These are phyloP conservation scores for Mamestra configurata DNA, from an alignment of 1,140 invertebrate genomes.

Conservation along the genomic window DNA sequence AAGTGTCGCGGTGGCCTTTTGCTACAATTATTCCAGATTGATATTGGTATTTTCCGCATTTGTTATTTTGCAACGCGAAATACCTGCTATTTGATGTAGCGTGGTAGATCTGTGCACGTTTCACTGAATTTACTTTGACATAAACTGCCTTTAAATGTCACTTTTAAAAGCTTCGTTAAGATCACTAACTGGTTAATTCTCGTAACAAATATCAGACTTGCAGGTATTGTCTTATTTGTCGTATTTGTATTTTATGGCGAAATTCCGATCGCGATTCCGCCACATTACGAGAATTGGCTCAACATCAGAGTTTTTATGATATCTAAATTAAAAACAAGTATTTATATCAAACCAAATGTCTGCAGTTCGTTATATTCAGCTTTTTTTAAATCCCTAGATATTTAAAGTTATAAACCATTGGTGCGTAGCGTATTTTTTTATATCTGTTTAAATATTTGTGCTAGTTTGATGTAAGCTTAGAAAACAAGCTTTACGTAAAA, in stretches of 20 bases:
- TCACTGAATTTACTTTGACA: conserved; percentile 65
- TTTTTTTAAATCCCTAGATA: conserved; percentile 30
- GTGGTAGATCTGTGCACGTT: conserved; percentile 42
- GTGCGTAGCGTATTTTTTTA: conserved; percentile 20
- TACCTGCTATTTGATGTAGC: conserved; percentile 55
- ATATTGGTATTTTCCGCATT: conserved; percentile 66
- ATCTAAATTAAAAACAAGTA: conserved; percentile 57
- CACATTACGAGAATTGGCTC: conserved; percentile 60
- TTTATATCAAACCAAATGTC: conserved; percentile 52
- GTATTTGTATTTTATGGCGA: conserved; percentile 31
- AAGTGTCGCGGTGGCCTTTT: conserved; percentile 78
- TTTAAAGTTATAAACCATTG: conserved; percentile 32
- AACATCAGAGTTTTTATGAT: conserved; percentile 62
- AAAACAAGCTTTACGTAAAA: background rate
- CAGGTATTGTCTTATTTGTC: conserved; percentile 45
- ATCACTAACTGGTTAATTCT: conserved; percentile 54
- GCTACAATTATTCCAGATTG: conserved; percentile 72
- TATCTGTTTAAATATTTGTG: background rate
- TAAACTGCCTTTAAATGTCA: conserved; percentile 66
- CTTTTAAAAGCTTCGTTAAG: conserved; percentile 61
- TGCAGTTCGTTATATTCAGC: conserved; percentile 32
- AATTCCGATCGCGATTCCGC: conserved; percentile 16
- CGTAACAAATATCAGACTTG: conserved; percentile 51
- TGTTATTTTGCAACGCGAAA: conserved; percentile 45
- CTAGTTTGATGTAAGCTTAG: background rate